A percentile compares a stretch with the other conserved stretches of the same genome.
Evolutionary conservation across 30 jellyfish, hydroid and myxozoan genomes (phyloP).

Genomic region (Cassiopea andromeda): DNA sequence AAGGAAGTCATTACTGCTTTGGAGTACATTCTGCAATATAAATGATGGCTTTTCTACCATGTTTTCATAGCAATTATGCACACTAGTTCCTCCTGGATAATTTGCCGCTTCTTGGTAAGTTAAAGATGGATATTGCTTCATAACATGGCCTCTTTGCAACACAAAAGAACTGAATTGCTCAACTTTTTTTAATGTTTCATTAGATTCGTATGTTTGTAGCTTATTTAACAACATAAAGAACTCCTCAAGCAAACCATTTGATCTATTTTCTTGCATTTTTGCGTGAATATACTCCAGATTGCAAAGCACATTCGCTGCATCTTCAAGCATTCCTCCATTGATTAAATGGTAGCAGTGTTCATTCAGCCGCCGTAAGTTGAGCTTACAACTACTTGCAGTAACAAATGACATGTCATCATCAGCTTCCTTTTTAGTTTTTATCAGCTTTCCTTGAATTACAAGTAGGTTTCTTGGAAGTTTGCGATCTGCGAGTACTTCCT

Average conservation of each 20-base stretch:
- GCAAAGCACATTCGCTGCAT: conserved; percentile 32
- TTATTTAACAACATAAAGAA: background rate
- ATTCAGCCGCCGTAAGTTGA: conserved; percentile 32
- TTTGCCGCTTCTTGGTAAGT: conserved; percentile 52
- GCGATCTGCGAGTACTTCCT: conserved; percentile 48
- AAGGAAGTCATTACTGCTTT: background rate
- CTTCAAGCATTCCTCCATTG: conserved; percentile 35
- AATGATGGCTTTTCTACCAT: background rate
- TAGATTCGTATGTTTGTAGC: background rate
- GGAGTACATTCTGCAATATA: background rate
- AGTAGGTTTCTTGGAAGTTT: conserved; percentile 51
- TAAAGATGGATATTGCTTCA: conserved; percentile 20
- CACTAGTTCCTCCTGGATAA: background rate
- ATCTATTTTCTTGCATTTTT: background rate
- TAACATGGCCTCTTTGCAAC: conserved; percentile 55
- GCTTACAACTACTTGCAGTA: conserved; percentile 18
- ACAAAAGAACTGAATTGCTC: conserved; percentile 42
- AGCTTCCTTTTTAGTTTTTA: conserved; percentile 1
- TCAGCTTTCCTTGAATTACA: conserved; percentile 45
- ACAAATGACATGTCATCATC: conserved; percentile 13
- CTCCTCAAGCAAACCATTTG: background rate
- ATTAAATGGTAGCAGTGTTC: conserved; percentile 46
- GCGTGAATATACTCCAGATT: conserved; percentile 30
- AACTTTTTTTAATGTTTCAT: background rate
- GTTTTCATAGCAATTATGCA: background rate